These are phyloP conservation scores for Drosophila neonasuta DNA, from an alignment of 2,888 invertebrate genomes.

Conservation along the genomic window DNA sequence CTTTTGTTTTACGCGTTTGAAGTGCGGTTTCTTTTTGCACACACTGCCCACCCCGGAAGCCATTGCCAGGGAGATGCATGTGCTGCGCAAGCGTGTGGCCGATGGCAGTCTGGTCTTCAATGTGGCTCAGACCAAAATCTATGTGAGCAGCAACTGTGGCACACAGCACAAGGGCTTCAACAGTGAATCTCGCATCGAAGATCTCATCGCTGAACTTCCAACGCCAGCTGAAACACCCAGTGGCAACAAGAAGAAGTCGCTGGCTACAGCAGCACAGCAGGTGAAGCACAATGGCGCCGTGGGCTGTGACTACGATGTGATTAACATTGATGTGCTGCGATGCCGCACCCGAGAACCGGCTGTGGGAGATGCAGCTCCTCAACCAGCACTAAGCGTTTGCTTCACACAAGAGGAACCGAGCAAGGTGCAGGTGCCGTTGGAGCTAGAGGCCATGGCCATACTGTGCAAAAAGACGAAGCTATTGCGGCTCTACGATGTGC, in stretches of 20 bases:
- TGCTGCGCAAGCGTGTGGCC: conserved; percentile 87
- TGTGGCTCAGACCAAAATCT: conserved; percentile 86
- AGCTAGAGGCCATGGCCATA: conserved; percentile 88
- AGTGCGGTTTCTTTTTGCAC: conserved; percentile 86
- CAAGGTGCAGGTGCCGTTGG: conserved; percentile 84
- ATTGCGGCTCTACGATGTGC: conserved; percentile 87
- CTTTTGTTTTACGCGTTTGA: conserved; percentile 87
- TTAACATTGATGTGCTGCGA: conserved; percentile 79
- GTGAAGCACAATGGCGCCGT: conserved; percentile 56
- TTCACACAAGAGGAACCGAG: conserved; percentile 69
- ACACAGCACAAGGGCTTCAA: conserved; percentile 65
- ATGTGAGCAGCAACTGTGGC: conserved; percentile 84
- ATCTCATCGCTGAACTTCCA: conserved; percentile 63
- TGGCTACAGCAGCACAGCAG: conserved; percentile 14
- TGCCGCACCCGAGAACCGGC: conserved; percentile 78
- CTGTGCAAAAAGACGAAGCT: conserved; percentile 86
- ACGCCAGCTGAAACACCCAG: conserved; percentile 43
- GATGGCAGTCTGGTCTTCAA: conserved; percentile 89
- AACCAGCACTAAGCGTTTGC: conserved; percentile 70
- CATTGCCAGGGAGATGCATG: conserved; percentile 86
- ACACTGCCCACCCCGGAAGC: conserved; percentile 84
- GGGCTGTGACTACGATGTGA: conserved; percentile 78
- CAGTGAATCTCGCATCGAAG: conserved; percentile 69
- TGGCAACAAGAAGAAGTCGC: conserved; percentile 38
- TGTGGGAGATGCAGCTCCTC: conserved; percentile 46